A percentile compares a stretch with the other conserved stretches of the same genome.
Conservation (phyloP, 2,888 invertebrate species). For the Netelia fuscicornis region DNA sequence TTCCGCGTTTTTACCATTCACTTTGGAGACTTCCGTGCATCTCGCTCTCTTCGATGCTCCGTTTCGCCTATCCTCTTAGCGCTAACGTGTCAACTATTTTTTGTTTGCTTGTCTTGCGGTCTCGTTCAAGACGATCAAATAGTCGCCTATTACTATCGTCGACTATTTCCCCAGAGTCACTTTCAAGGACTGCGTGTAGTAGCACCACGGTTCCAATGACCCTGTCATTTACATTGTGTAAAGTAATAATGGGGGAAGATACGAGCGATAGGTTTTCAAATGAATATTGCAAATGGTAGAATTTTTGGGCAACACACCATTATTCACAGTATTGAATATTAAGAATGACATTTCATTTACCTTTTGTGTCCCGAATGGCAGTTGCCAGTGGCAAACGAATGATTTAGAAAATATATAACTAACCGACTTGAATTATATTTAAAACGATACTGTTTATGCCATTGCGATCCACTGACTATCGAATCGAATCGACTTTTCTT, state of each 20-base stretch:
- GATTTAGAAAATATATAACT: not conserved
- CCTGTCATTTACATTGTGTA: slow-evolving; percentile 60
- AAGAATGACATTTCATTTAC: too few relatives aligned
- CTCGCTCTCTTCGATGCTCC: not conserved
- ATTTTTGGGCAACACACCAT: not conserved
- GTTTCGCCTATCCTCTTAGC: slow-evolving; percentile 16
- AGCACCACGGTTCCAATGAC: slow-evolving; percentile 28
- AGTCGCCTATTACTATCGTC: slow-evolving; percentile 32
- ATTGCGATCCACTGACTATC: not conserved
- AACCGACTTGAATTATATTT: not conserved
- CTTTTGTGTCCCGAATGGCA: too few relatives aligned
- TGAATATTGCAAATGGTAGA: not conserved
- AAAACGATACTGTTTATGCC: not conserved
- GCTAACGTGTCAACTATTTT: slow-evolving; percentile 60
- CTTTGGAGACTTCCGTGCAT: slow-evolving; percentile 9
- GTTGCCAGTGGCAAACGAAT: too few relatives aligned
- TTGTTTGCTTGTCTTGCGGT: slow-evolving; percentile 40
- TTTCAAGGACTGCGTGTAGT: slow-evolving; percentile 47
- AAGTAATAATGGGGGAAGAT: slow-evolving; percentile 27
- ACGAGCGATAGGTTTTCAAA: not conserved
- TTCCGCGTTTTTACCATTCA: slow-evolving; percentile 32
- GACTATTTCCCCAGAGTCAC: slow-evolving; percentile 65
- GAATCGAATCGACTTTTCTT: not conserved
- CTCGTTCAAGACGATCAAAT: slow-evolving; percentile 44
- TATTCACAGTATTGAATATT: not conserved